Evolutionary conservation across 1,140 invertebrate genomes (phyloP).

Genomic region (Atta texana): DNA sequence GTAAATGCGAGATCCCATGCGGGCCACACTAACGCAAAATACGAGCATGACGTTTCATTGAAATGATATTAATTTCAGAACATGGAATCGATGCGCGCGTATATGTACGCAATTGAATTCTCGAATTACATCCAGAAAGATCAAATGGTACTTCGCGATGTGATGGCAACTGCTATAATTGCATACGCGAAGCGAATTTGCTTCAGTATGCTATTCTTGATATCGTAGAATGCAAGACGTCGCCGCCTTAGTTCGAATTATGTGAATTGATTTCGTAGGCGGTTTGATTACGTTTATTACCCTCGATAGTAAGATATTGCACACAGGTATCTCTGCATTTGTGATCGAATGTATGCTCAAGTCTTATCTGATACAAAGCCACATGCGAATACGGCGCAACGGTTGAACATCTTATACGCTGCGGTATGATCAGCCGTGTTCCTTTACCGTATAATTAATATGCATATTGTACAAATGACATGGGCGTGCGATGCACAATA

Average conservation of each 20-base stretch:
- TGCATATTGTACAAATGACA: conserved; percentile 47
- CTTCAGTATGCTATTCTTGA: not conserved
- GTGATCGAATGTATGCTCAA: conserved; percentile 32
- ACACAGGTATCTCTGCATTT: conserved; percentile 36
- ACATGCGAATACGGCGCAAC: conserved; percentile 16
- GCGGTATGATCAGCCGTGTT: conserved; percentile 22
- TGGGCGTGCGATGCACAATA: not conserved
- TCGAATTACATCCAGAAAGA: conserved; percentile 45
- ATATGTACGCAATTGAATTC: not conserved
- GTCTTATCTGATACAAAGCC: conserved; percentile 39
- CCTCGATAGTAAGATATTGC: conserved; percentile 25
- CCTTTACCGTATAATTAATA: conserved; percentile 23
- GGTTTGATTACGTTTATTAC: conserved; percentile 49
- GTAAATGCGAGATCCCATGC: conserved; percentile 1
- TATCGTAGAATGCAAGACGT: conserved; percentile 23
- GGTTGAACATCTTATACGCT: conserved; percentile 35
- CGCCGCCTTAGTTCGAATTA: conserved; percentile 34
- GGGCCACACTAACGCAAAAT: not conserved
- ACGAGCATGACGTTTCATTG: not conserved
- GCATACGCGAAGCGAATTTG: conserved; percentile 14
- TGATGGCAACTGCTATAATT: conserved; percentile 40
- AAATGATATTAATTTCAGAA: conserved; percentile 36
- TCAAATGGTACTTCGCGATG: conserved; percentile 38
- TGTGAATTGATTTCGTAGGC: conserved; percentile 52
- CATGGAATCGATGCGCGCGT: not conserved